These are phyloP conservation scores for Drosophila aldrichi DNA, from an alignment of 2,888 invertebrate genomes.

Conservation along the genomic window DNA sequence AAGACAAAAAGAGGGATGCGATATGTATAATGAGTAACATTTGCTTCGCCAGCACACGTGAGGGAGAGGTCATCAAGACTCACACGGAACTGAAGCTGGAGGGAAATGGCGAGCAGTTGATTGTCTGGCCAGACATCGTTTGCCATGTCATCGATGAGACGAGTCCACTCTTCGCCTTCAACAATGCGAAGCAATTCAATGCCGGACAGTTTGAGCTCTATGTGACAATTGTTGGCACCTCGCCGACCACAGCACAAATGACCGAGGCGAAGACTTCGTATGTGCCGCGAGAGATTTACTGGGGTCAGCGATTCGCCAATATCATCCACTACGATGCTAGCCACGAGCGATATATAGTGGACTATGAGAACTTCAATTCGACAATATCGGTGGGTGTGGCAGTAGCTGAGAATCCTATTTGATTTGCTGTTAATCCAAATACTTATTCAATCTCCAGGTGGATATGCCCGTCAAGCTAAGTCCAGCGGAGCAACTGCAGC, in stretches of 20 bases:
- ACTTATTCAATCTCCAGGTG: conserved; percentile 49
- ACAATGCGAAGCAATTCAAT: conserved; percentile 90
- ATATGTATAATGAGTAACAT: neutral
- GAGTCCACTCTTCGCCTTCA: conserved; percentile 92
- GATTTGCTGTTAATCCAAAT: neutral
- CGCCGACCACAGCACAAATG: conserved; percentile 91
- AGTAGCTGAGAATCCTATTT: neutral
- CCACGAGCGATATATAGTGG: conserved; percentile 87
- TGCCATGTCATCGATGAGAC: conserved; percentile 91
- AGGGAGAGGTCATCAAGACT: conserved; percentile 91
- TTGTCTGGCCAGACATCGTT: conserved; percentile 95
- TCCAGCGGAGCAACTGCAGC: conserved; percentile 10
- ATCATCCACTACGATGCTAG: conserved; percentile 87
- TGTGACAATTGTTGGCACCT: conserved; percentile 92
- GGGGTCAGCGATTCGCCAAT: conserved; percentile 93
- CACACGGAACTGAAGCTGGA: conserved; percentile 89
- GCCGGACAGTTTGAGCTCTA: conserved; percentile 92
- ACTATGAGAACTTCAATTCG: conserved; percentile 84
- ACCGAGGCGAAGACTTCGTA: conserved; percentile 92
- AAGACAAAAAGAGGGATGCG: neutral
- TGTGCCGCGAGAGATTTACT: conserved; percentile 91
- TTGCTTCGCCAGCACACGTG: conserved; percentile 83
- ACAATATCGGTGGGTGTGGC: conserved; percentile 79
- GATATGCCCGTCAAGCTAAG: conserved; percentile 63
- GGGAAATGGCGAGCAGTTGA: conserved; percentile 88